A percentile compares a stretch with the other conserved stretches of the same genome.
phyloP scores from a whole-genome alignment of 1,140 invertebrate species.

The Drosophila tropicalis region DNA sequence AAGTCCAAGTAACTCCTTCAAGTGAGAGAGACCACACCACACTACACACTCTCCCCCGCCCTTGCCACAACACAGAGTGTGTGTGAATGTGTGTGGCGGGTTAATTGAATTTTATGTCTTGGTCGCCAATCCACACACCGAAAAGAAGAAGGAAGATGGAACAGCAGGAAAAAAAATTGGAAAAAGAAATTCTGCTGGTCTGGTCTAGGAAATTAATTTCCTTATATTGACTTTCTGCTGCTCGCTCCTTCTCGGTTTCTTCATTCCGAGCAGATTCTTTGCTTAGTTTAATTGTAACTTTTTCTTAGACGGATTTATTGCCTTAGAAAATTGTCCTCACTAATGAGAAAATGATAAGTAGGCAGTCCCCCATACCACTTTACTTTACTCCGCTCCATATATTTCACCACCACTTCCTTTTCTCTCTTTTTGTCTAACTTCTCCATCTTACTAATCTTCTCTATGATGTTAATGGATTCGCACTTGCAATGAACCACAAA shows the following conservation, averaged over 20 bases:
- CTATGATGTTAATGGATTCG: constrained; percentile 77
- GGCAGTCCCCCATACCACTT: constrained; percentile 3
- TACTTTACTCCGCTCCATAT: not conserved
- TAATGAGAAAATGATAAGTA: constrained; percentile 18
- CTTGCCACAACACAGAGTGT: constrained; percentile 17
- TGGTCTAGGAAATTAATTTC: constrained; percentile 13
- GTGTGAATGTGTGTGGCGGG: constrained; percentile 8
- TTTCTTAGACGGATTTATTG: constrained; percentile 12
- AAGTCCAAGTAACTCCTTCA: constrained; percentile 22
- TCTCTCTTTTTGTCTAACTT: not conserved
- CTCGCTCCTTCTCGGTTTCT: not conserved
- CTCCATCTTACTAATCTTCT: constrained; percentile 39
- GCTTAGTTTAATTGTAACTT: constrained; percentile 10
- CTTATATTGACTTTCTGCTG: constrained; percentile 12
- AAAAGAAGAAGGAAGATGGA: not conserved
- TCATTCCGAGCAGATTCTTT: constrained; percentile 3
- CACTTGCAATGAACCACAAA: constrained; percentile 79
- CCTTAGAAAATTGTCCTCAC: constrained; percentile 12
- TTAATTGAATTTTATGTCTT: constrained; percentile 19
- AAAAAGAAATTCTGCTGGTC: constrained; percentile 7
- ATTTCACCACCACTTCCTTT: constrained; percentile 11
- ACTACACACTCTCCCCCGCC: not conserved
- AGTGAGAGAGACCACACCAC: constrained; percentile 7
- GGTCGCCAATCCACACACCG: constrained; percentile 2
- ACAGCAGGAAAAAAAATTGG: not conserved